Evolutionary conservation across 2,888 invertebrate genomes (phyloP).

Genomic region (Agonopterix arenella): DNA sequence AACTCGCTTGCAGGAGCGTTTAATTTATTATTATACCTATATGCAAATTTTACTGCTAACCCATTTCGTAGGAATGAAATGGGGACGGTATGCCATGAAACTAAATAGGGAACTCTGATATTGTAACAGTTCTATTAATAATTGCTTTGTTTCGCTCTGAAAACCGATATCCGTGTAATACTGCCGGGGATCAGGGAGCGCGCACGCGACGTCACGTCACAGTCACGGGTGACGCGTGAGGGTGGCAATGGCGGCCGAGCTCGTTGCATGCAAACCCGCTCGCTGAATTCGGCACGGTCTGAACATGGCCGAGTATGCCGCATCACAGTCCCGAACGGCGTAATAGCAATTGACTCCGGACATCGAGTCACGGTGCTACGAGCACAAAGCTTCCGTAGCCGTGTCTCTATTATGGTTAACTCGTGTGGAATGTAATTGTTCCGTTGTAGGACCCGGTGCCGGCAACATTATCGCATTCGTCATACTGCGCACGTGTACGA

Average conservation of each 20-base stretch:
- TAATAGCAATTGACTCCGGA: slow-evolving; percentile 45
- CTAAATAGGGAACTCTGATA: slow-evolving; percentile 16
- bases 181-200: slow-evolving; percentile 33
- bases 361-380: slow-evolving; percentile 52
- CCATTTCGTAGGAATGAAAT: slow-evolving; percentile 5
- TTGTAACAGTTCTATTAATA: slow-evolving; percentile 33
- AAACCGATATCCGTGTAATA: slow-evolving; percentile 51
- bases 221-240: slow-evolving; percentile 22
- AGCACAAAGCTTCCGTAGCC: slow-evolving; percentile 59
- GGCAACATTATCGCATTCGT: slow-evolving; percentile 72
- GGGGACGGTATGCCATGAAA: slow-evolving; percentile 9
- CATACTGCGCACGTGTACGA: slow-evolving; percentile 73
- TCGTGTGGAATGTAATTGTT: slow-evolving; percentile 73
- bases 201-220: slow-evolving; percentile 59
- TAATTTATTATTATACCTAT: not conserved
- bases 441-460: slow-evolving; percentile 45
- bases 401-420: slow-evolving; percentile 61
- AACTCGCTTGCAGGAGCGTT: not conserved
- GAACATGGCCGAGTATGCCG: not conserved
- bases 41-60: slow-evolving; percentile 9
- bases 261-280: not conserved
- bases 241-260: not conserved
- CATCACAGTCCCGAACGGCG: slow-evolving; percentile 15
- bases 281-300: not conserved
- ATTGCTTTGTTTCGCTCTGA: slow-evolving; percentile 42